Conservation (phyloP, 2,113 vertebrate genomes). For the Xiphophorus hellerii region DNA sequence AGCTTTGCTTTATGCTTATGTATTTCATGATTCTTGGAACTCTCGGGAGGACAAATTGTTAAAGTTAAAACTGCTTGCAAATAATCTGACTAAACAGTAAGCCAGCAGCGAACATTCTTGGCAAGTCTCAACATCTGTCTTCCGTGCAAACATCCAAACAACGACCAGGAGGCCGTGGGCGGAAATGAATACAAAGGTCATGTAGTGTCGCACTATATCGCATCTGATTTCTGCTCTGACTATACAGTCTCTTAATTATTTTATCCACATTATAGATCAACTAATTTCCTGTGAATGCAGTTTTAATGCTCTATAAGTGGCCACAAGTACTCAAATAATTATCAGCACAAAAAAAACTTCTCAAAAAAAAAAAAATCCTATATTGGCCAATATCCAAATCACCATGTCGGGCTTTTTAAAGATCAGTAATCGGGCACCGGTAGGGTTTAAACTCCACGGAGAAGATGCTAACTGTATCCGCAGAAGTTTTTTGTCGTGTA, state of each 20-base stretch:
- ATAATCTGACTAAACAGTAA: neutral
- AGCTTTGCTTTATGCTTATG: neutral
- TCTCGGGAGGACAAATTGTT: neutral
- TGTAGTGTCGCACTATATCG: neutral
- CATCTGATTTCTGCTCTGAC: neutral
- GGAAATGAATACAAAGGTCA: constrained; percentile 17
- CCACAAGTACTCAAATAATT: too few species aligned
- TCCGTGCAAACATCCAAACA: constrained; percentile 7
- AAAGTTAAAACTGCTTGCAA: neutral
- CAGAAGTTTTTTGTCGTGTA: too few species aligned
- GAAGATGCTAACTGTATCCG: too few species aligned
- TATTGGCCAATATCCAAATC: too few species aligned
- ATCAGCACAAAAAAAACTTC: neutral
- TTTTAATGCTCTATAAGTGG: too few species aligned
- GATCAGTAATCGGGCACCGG: too few species aligned
- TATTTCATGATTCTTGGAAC: neutral
- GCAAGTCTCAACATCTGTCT: constrained; percentile 40
- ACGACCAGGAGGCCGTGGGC: constrained; percentile 11
- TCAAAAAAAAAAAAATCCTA: too few species aligned
- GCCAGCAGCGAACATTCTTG: constrained; percentile 13
- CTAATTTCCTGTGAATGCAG: neutral
- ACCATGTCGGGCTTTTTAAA: too few species aligned
- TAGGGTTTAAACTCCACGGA: too few species aligned
- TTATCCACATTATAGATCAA: neutral
- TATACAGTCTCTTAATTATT: neutral